Evolutionary conservation across 2,797 vertebrate genomes (phyloP).

Genomic region (Hybognathus amarus): DNA sequence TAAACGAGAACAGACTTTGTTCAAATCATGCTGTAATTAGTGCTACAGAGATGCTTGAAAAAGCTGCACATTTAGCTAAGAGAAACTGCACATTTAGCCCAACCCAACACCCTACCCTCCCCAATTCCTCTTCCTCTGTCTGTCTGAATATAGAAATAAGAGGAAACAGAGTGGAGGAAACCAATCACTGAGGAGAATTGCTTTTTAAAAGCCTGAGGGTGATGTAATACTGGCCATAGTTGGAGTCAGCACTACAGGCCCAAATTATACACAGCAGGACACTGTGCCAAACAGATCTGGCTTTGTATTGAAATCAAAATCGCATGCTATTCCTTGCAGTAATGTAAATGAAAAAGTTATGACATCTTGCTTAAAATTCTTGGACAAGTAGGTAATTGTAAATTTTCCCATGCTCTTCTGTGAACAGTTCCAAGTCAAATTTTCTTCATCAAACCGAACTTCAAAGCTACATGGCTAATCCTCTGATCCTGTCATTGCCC

Average conservation of each 20-base stretch:
- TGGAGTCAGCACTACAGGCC: constrained; percentile 13
- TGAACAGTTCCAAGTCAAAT: constrained; percentile 71
- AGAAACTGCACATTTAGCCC: constrained; percentile 4
- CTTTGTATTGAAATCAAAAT: constrained; percentile 31
- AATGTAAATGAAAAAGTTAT: constrained; percentile 11
- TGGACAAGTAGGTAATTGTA: background rate
- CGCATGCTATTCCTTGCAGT: background rate
- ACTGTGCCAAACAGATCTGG: constrained; percentile 2
- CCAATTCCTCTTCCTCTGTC: constrained; percentile 14
- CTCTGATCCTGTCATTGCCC: constrained; percentile 66
- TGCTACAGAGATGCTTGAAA: constrained; percentile 46
- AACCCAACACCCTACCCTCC: too few species aligned
- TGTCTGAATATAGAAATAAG: constrained; percentile 32
- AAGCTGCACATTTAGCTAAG: constrained; percentile 45
- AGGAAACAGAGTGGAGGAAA: constrained; percentile 19
- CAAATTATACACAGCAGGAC: constrained; percentile 23
- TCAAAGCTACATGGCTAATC: constrained; percentile 80
- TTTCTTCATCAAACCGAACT: constrained; percentile 72
- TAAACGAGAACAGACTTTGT: constrained; percentile 64
- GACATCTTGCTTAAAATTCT: background rate
- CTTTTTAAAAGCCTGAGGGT: constrained; percentile 45
- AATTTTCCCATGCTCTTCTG: background rate
- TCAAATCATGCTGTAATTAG: constrained; percentile 62
- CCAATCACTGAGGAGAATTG: constrained; percentile 20
- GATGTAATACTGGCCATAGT: constrained; percentile 10